Base-by-base conservation (phyloP, 2,888 invertebrate species). In the Oasisia sp. region DNA sequence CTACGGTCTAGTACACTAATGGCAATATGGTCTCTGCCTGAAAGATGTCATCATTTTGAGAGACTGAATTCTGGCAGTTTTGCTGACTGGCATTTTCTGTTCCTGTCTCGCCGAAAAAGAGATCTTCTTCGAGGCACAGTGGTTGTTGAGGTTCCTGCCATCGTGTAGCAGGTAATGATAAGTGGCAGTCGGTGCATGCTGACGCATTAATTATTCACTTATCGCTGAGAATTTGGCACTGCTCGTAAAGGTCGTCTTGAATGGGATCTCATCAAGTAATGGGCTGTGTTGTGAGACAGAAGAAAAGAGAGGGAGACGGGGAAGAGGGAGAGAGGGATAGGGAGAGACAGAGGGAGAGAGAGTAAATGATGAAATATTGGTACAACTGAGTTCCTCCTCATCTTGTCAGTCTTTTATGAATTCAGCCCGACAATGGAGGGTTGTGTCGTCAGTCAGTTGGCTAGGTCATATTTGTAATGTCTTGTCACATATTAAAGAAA, bases 191-290 rank as follows among this genome's bases (percentile, higher is more conserved):
- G 19, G 74, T 74, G 74, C 74, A 74, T 27, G 74, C 74, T 0
- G n/a, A 0, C n/a, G 74, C 74, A 74, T 74, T 74, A 74, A 74
- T 74, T 74, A 74, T 74, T 74, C 74, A 74, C 74, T 74, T 27
- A 74, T 74, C 74, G 74, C 74, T n/a, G n/a, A 74, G 27, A n/a
- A 74, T 74, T 74, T 74, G 74, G 74, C 74, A 74, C 74, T 74
- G 74, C n/a, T 74, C 27, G 74, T 74, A 74, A 74, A 74, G 74
- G 74, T 74, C 74, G 74, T 4, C 14, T 74, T 74, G 74, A n/a
- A 74, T 74, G 74, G 74, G 74, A 74, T 74, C n/a, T 74, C 74
- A 27, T 74, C 74, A 74, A 74, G n/a, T 74, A 74, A 19, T 74
- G 74, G 74, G 74, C 74, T 74, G 7, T 74, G 74, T 74, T 74